Base-by-base conservation (phyloP, 2,888 invertebrate genomes). In the Philonicus albiceps region DNA sequence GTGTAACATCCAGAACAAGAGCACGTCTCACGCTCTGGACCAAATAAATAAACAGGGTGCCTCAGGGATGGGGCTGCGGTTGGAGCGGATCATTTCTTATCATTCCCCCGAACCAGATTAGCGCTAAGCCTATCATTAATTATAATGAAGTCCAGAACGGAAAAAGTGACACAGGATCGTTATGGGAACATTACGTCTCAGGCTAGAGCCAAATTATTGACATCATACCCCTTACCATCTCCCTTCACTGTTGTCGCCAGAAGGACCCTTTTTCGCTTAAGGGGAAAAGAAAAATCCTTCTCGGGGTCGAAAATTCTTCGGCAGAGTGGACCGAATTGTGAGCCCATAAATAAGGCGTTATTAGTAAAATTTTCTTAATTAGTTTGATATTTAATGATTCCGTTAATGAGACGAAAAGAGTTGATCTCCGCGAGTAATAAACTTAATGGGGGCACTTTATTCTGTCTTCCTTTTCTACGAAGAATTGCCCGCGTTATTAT, bases 61-160 rank as follows among this genome's bases (percentile, higher is more conserved):
- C 11, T 7, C 73, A 85, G 85, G 74, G 73, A 85, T 73, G 78
- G n/a, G 13, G 27, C 11, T 37, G 37, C 16, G 27, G 37, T 31
- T 37, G 85, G 83, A 78, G 86, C 78, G 85, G 84, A 86, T 85
- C 73, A 86, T 86, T 87, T 85, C 87, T 87, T 86, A 87, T 87
- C 87, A 87, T 87, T 86, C 85, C 86, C 53, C 84, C 80, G 55
- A 85, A 84, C 72, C 72, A 87, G 87, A 87, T 87, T 87, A 87
- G 80, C 76, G 85, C 76, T 87, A 87, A 87, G 87, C 86, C 87
- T 73, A 86, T 86, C 87, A 87, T 87, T 87, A 87, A 87, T 87
- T 87, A 87, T 87, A 86, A 86, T 86, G 87, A 86, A 87, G 85
- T 49, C 81, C 74, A 49, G 43, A 53, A 76, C 37, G 73, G 34